Conservation (phyloP, 2,888 invertebrate species). For the Harpalus rufipes region DNA sequence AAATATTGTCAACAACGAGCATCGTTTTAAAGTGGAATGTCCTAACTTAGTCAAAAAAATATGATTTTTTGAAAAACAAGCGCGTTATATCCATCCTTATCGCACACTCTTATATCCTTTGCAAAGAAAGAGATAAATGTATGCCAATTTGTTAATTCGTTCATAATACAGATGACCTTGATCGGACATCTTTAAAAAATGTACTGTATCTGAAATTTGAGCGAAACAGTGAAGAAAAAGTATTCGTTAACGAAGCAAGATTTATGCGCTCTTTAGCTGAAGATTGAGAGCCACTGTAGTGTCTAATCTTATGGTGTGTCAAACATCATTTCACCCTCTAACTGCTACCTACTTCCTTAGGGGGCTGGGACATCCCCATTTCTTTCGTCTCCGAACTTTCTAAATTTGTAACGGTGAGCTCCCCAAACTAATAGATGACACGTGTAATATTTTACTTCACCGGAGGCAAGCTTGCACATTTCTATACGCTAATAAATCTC, state of each 20-base stretch:
- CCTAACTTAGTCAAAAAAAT: no score
- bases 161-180: no score
- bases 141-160: no score
- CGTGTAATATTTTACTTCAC: constrained; percentile 46
- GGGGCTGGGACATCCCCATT: constrained; percentile 5
- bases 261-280: not conserved
- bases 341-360: constrained; percentile 54
- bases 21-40: no score
- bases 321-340: constrained; percentile 55
- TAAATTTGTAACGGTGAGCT: constrained; percentile 49
- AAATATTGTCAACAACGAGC: no score
- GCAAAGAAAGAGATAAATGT: no score
- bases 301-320: constrained; percentile 54
- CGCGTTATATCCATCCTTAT: no score
- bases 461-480: constrained; percentile 16
- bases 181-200: no score
- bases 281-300: constrained; percentile 31
- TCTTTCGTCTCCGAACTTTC: constrained; percentile 45
- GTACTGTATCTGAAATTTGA: not conserved
- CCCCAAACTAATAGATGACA: constrained; percentile 44
- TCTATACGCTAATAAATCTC: constrained; percentile 51
- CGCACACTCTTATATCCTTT: no score
- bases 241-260: not conserved
- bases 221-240: not conserved
- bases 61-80: no score